Base-by-base conservation (phyloP, 1,140 invertebrate genomes). In the Pogonus chalceus region DNA sequence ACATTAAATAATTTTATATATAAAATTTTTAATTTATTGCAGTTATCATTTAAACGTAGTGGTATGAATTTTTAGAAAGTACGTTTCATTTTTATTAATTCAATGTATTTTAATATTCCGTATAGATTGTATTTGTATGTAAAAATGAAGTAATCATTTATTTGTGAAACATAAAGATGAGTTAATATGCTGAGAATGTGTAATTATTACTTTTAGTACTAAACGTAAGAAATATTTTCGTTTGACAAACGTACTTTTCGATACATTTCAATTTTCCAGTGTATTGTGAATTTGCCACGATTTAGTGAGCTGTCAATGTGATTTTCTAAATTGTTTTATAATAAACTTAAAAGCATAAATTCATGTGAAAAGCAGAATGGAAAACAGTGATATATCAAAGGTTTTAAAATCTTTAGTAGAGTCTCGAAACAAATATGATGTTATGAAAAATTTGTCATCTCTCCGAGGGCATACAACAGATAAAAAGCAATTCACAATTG, bases 401-500 rank as follows among this genome's bases (percentile, higher is more conserved):
- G 18, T 43, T 12, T 18, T 43, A 18, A 43, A 43, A 16, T 43
- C 37, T 4, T 43, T 43, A 16, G 37, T 10, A 18, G 37, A 7
- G 9, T 43, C 37, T 43, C 37, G 18, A 18, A 43, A 16, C 18
- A 43, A 43, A 18, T 16, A 43, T 10, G 4, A 3, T 12, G 4
- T 18, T 9, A 10, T 10, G 7, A 7, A 43, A 43, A 12, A 43
- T 43, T 43, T 43, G 37, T 43, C 37, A 18, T 43, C 37, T 43
- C 18, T 43, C 3, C 7, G 18, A 43, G 7, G 37, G 7, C 7
- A 10, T 43, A 16, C 18, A 10, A 43, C 9, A 43, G 18, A 18
- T 43, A 43, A 43, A 43, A 43, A 18, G 7, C 37, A 43, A 16
- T 43, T 43, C 37, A 43, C 37, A 43, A 43, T 9, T 18, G 37